These are phyloP conservation scores for Augochlorella aurata DNA, from an alignment of 2,888 invertebrate genomes.

Conservation along the genomic window DNA sequence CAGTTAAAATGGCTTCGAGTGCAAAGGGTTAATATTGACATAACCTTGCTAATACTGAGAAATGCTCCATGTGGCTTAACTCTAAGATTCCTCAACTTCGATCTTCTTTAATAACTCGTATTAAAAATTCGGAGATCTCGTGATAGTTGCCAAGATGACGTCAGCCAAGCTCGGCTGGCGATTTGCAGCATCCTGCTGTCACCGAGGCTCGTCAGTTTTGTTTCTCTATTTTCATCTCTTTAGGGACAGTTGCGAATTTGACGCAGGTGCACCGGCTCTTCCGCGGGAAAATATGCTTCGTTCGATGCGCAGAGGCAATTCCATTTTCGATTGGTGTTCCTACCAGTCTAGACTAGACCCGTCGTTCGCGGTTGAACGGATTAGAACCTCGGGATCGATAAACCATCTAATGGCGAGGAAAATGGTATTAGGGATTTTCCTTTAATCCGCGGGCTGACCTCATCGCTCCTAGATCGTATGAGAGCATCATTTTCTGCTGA, in stretches of 20 bases:
- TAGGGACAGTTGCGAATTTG: background rate
- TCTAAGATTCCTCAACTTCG: too few species aligned
- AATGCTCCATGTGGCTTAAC: too few species aligned
- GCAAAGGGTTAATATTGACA: too few species aligned
- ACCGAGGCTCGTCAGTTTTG: background rate
- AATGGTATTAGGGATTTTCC: slow-evolving; percentile 52
- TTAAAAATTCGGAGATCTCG: too few species aligned
- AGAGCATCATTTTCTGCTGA: slow-evolving; percentile 3
- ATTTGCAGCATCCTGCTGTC: background rate
- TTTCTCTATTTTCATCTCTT: background rate
- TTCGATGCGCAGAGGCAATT: slow-evolving; percentile 23
- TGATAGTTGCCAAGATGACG: background rate
- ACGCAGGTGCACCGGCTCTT: background rate
- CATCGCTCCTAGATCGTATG: slow-evolving; percentile 12
- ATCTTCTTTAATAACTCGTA: too few species aligned
- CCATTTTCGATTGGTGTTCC: slow-evolving; percentile 7
- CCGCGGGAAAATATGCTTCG: slow-evolving; percentile 29
- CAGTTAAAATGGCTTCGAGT: too few species aligned
- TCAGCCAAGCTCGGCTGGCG: background rate
- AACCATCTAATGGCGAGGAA: slow-evolving; percentile 49
- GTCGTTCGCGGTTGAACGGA: slow-evolving; percentile 29
- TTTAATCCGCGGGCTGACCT: slow-evolving; percentile 42
- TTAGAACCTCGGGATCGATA: slow-evolving; percentile 41
- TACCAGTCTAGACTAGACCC: slow-evolving; percentile 20
- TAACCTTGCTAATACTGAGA: too few species aligned